phyloP scores from a whole-genome alignment of 2,113 vertebrate species.

The Petroica traversi region DNA sequence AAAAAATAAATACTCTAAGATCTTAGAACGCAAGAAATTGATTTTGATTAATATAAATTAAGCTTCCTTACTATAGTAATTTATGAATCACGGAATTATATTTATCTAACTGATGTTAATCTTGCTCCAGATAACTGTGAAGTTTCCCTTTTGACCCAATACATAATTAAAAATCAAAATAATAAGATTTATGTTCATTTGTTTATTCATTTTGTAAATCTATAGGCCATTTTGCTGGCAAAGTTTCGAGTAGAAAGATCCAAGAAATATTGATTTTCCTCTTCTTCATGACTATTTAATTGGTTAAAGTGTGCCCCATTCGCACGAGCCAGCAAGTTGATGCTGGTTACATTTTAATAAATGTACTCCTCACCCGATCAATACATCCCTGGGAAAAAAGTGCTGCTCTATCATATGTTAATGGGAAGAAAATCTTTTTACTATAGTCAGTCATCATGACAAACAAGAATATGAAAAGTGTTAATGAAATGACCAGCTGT shows the following conservation, averaged over 20 bases:
- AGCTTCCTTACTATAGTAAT: background rate
- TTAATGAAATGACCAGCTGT: slow-evolving; percentile 78
- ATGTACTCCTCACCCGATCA: slow-evolving; percentile 67
- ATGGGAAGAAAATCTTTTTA: slow-evolving; percentile 74
- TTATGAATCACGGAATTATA: background rate
- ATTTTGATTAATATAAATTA: background rate
- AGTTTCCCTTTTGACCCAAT: background rate
- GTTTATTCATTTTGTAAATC: slow-evolving; percentile 71
- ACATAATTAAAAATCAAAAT: slow-evolving; percentile 34
- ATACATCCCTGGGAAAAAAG: slow-evolving; percentile 67
- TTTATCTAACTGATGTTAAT: background rate
- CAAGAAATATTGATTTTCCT: slow-evolving; percentile 73
- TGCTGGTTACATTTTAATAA: slow-evolving; percentile 79
- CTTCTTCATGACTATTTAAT: slow-evolving; percentile 76
- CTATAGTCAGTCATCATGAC: slow-evolving; percentile 71
- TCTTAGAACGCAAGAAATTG: background rate
- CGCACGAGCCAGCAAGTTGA: slow-evolving; percentile 48
- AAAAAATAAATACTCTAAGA: background rate
- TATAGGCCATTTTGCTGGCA: slow-evolving; percentile 57
- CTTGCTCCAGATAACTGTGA: background rate
- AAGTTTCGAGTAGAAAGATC: slow-evolving; percentile 51
- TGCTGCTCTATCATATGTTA: slow-evolving; percentile 66
- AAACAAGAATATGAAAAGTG: slow-evolving; percentile 78
- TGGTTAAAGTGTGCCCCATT: slow-evolving; percentile 66
- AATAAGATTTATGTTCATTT: slow-evolving; percentile 59